These are phyloP conservation scores for Phylloscopus whistleri DNA, from an alignment of 2,113 vertebrate genomes.

Conservation along the genomic window DNA sequence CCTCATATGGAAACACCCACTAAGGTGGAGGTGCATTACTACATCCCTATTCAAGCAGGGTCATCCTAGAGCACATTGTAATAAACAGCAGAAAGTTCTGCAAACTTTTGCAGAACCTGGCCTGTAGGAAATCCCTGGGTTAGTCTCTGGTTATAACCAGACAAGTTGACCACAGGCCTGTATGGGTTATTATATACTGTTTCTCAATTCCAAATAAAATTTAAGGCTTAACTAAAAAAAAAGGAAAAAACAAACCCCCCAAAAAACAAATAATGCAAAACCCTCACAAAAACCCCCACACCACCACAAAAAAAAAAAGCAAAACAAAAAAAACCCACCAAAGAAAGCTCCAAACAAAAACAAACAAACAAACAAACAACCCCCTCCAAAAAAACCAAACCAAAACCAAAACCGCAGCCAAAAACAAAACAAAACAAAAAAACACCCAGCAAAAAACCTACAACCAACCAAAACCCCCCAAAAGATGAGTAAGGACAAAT, in stretches of 20 bases:
- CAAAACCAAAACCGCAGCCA: too few relatives aligned
- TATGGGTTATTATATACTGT: not conserved
- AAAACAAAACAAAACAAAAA: too few relatives aligned
- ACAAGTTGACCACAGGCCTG: not conserved
- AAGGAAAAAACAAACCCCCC: not conserved
- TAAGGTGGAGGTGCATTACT: too few relatives aligned
- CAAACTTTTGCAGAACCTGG: not conserved
- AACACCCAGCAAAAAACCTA: not conserved
- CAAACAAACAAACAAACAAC: too few relatives aligned
- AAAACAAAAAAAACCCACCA: not conserved
- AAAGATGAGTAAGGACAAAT: not conserved
- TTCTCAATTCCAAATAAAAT: not conserved
- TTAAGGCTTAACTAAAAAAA: not conserved
- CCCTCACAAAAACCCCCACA: fast-evolving
- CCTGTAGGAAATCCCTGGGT: not conserved
- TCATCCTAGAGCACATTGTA: not conserved
- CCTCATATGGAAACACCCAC: too few relatives aligned
- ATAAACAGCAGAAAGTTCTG: not conserved
- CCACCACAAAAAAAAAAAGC: not conserved
- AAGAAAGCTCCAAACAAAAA: too few relatives aligned
- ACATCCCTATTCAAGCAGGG: not conserved
- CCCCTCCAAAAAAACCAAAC: fast-evolving
- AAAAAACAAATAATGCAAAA: not conserved
- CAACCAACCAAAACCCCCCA: not conserved
- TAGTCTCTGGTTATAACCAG: not conserved